Conservation (phyloP, 2,113 vertebrate species). For the Nibea albiflora region DNA sequence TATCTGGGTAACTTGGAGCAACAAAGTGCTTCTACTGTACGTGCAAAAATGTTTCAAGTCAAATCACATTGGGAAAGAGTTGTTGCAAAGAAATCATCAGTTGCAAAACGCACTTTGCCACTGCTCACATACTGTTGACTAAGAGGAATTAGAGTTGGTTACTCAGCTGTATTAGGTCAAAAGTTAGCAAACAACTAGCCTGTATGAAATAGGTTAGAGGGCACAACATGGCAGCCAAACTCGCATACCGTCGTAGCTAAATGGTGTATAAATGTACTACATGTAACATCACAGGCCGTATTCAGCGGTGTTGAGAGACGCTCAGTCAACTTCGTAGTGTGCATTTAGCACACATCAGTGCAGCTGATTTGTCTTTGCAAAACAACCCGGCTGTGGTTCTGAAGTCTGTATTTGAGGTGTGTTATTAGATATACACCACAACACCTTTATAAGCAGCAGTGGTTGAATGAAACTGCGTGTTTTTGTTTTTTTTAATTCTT, state of each 20-base stretch:
- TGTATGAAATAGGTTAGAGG: neutral
- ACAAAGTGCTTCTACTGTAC: neutral
- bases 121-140: conserved; percentile 32
- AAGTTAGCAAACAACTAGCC: conserved; percentile 16
- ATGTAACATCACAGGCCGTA: neutral
- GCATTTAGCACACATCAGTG: neutral
- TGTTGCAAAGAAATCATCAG: neutral
- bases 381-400: conserved; percentile 11
- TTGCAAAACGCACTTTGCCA: conserved; percentile 43
- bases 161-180: conserved; percentile 33
- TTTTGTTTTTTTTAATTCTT: neutral
- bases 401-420: neutral
- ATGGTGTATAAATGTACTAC: neutral
- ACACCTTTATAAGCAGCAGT: neutral
- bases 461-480: neutral
- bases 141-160: conserved; percentile 49
- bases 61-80: neutral
- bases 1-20: neutral
- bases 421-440: neutral
- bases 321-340: neutral
- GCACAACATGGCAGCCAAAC: neutral
- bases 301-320: neutral
- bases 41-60: neutral
- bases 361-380: neutral
- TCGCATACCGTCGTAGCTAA: neutral